Percentiles rank a stretch among this genome's conserved stretches.
Conservation (phyloP, 53 echinoderm and acorn worm genomes). For the Astropecten irregularis region DNA sequence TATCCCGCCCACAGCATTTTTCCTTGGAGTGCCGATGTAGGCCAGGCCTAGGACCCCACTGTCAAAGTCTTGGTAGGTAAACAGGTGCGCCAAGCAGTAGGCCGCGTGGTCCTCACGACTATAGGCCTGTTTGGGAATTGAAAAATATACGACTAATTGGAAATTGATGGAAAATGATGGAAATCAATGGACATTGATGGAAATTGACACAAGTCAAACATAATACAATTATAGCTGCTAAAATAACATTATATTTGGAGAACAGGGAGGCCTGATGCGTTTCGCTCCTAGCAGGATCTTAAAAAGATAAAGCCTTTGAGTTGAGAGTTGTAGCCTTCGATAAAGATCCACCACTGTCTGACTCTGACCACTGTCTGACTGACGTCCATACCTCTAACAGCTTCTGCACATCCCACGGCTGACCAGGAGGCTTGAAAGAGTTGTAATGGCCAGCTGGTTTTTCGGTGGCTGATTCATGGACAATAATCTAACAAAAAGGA, state of each 20-base stretch:
- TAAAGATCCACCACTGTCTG: too few relatives aligned
- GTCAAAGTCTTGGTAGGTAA: slow-evolving; percentile 93
- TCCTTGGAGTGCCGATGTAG: slow-evolving; percentile 91
- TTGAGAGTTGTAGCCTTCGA: too few relatives aligned
- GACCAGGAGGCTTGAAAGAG: neutral
- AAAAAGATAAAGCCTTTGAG: too few relatives aligned
- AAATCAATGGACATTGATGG: too few relatives aligned
- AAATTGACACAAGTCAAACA: too few relatives aligned
- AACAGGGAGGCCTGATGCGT: too few relatives aligned
- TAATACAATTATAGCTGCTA: too few relatives aligned
- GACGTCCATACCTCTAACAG: slow-evolving; percentile 92
- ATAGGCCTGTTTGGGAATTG: slow-evolving; percentile 78
- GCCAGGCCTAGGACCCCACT: slow-evolving; percentile 91
- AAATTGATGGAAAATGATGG: neutral
- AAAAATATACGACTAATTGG: neutral
- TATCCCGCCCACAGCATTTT: slow-evolving; percentile 93
- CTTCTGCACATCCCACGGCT: slow-evolving; percentile 83
- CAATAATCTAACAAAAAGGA: slow-evolving; percentile 60
- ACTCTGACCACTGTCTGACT: too few relatives aligned
- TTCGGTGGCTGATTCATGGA: slow-evolving; percentile 56
- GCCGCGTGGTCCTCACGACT: slow-evolving; percentile 83
- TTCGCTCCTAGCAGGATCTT: too few relatives aligned
- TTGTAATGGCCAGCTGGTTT: slow-evolving; percentile 35
- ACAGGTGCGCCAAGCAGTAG: slow-evolving; percentile 88
- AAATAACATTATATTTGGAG: too few relatives aligned